These are phyloP conservation scores for Odocoileus virginianus DNA, from an alignment of 2,113 vertebrate species.

Conservation along the genomic window DNA sequence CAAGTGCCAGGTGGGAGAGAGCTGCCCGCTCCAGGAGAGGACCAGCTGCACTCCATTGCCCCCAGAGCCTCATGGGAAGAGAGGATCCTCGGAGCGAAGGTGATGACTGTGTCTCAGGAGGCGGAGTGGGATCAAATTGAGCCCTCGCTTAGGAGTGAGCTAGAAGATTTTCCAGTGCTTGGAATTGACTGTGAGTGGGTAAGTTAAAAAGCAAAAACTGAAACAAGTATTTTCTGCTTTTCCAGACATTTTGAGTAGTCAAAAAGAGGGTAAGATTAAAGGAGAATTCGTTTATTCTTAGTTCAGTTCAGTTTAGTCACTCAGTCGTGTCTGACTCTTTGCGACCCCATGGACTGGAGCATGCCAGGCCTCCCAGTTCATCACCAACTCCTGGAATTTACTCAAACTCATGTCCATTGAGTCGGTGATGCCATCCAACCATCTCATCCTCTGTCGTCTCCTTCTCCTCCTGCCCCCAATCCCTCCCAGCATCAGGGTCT, in stretches of 20 bases:
- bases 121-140: conserved; percentile 88
- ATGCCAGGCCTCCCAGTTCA: neutral
- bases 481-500: neutral
- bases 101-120: conserved; percentile 85
- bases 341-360: neutral
- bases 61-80: conserved; percentile 74
- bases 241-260: neutral
- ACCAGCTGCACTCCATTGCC: conserved; percentile 28
- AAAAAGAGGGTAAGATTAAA: conserved; percentile 1
- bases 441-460: neutral
- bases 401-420: neutral
- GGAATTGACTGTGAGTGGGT: conserved; percentile 99
- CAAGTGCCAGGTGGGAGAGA: conserved; percentile 51
- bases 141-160: conserved; percentile 85
- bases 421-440: neutral
- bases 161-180: conserved; percentile 88
- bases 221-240: neutral
- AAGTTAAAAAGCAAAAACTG: conserved; percentile 76
- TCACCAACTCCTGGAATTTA: neutral
- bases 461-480: neutral
- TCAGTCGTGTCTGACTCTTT: neutral
- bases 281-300: neutral
- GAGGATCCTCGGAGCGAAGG: conserved; percentile 81
- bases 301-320: neutral
- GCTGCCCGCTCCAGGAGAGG: neutral